Conservation (phyloP, 2,113 vertebrate genomes). For the Prochilodus magdalenae region DNA sequence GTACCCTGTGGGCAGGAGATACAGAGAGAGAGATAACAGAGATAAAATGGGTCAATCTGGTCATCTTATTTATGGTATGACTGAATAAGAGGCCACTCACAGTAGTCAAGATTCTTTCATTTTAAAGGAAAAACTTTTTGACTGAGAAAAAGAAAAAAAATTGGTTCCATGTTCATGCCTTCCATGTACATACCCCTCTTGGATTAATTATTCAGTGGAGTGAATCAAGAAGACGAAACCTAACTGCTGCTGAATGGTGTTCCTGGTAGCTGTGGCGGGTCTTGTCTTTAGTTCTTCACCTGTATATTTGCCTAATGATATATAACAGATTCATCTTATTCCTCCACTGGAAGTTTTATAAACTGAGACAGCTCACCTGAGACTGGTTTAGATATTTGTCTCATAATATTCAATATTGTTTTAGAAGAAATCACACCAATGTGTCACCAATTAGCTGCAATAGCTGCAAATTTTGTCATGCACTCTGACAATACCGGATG, state of each 20-base stretch:
- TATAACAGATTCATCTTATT: background rate
- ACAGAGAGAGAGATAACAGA: background rate
- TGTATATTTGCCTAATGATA: background rate
- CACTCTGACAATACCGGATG: no score
- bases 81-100: background rate
- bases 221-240: background rate
- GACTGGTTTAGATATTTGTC: no score
- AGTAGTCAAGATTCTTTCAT: background rate
- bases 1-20: background rate
- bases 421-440: no score
- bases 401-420: no score
- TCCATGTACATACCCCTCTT: background rate
- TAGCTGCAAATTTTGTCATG: no score
- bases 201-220: constrained; percentile 28
- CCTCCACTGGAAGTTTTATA: no score
- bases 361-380: no score
- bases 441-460: no score
- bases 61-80: background rate
- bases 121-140: background rate
- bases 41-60: background rate
- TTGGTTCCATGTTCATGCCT: background rate
- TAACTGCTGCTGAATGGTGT: background rate
- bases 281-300: background rate
- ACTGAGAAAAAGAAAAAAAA: background rate
- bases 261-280: background rate